Conservation (phyloP, 2,797 vertebrate genomes). For the Numenius phaeopus region DNA sequence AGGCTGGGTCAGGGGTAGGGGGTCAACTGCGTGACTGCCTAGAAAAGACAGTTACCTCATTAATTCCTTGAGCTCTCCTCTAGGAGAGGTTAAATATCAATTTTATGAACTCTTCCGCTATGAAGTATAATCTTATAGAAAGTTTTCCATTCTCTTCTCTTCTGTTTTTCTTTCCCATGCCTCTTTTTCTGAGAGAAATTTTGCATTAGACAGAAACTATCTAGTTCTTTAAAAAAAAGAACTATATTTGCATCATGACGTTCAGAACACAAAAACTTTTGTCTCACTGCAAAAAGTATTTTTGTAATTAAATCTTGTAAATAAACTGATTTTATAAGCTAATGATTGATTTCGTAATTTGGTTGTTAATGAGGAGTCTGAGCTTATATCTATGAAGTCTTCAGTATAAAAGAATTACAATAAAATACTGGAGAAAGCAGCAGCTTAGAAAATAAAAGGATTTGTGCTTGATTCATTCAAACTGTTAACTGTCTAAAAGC, state of each 20-base stretch:
- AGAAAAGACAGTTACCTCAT: not conserved
- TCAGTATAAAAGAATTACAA: not conserved
- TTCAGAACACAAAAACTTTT: not conserved
- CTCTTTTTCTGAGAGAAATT: not conserved
- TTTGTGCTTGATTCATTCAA: not conserved
- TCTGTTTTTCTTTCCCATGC: not conserved
- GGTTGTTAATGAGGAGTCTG: not conserved
- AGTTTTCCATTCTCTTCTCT: not conserved
- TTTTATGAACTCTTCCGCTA: not conserved
- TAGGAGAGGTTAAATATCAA: not conserved
- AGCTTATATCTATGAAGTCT: not conserved
- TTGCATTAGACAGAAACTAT: not conserved
- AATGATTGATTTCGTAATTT: not conserved
- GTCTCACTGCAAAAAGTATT: not conserved
- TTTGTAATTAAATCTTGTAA: not conserved
- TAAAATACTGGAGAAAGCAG: not conserved
- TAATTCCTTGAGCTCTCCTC: not conserved
- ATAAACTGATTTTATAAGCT: not conserved
- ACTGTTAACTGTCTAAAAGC: not conserved
- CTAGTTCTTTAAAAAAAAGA: not conserved
- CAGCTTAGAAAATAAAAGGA: not conserved
- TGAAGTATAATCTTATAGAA: not conserved
- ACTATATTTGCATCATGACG: not conserved
- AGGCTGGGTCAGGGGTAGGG: fast-evolving
- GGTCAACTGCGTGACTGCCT: fast-evolving